Conservation (phyloP, 2,888 invertebrate genomes). For the Drosophila pegasa region DNA sequence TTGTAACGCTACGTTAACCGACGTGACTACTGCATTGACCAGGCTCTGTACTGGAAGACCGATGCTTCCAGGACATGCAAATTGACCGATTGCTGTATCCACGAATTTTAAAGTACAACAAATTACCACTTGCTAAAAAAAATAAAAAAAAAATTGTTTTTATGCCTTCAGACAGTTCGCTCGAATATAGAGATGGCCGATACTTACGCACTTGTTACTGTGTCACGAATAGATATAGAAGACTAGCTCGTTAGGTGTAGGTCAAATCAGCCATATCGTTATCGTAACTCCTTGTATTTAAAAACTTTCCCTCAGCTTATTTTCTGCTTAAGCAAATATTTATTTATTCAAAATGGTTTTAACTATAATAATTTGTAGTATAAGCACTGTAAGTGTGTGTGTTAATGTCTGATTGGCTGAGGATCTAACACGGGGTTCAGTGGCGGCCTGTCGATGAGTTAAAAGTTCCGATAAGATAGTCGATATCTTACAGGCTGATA, state of each 20-base stretch:
- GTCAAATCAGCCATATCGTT: conserved; percentile 10
- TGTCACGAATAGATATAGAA: conserved; percentile 38
- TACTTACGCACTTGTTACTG: conserved; percentile 21
- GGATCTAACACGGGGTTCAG: not conserved
- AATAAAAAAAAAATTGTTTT: conserved; percentile 39
- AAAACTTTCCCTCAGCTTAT: not conserved
- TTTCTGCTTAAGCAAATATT: not conserved
- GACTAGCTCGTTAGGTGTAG: too few relatives aligned
- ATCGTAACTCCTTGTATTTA: not conserved
- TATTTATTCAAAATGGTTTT: not conserved
- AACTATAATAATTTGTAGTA: not conserved
- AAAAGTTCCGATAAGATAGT: not conserved
- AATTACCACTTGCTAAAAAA: conserved; percentile 34
- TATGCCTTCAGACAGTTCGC: conserved; percentile 42
- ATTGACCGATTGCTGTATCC: conserved; percentile 13
- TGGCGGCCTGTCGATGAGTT: not conserved
- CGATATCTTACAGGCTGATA: not conserved
- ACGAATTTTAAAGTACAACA: conserved; percentile 26
- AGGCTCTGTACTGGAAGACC: conserved; percentile 41
- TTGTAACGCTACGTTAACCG: conserved; percentile 25
- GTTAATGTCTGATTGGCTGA: not conserved
- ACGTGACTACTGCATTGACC: conserved; percentile 34
- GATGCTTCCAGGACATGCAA: conserved; percentile 39
- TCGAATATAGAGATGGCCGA: conserved; percentile 47
- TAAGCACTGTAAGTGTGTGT: not conserved